Evolutionary conservation across 2,888 invertebrate species (phyloP).

Genomic region (Apocheima hispidaria): DNA sequence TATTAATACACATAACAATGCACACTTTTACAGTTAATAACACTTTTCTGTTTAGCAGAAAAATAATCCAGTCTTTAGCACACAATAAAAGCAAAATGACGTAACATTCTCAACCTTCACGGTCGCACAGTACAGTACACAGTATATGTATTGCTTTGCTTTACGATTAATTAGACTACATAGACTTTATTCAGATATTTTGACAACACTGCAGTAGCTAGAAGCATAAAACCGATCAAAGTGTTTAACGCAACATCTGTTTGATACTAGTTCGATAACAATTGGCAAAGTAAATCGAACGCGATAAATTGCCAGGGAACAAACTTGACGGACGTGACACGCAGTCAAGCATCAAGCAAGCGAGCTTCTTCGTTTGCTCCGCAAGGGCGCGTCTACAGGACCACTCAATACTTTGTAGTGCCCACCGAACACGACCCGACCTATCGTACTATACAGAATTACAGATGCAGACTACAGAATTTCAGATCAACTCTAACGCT

Average conservation of each 20-base stretch:
- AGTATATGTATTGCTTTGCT: conserved; percentile 53
- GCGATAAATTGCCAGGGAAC: conserved; percentile 74
- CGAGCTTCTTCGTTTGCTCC: conserved; percentile 42
- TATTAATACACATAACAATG: conserved; percentile 57
- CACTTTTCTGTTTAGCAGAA: conserved; percentile 66
- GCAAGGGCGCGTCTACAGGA: conserved; percentile 4
- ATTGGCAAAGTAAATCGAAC: conserved; percentile 69
- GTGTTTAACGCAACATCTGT: conserved; percentile 41
- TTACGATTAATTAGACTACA: conserved; percentile 27
- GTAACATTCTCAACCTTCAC: conserved; percentile 86
- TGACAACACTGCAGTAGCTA: conserved; percentile 48
- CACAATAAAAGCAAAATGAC: conserved; percentile 83
- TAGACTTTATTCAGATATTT: conserved; percentile 40
- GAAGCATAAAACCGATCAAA: conserved; percentile 32
- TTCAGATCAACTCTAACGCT: no score
- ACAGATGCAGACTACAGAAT: no score
- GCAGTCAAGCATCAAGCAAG: conserved; percentile 86
- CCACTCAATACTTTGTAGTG: no score
- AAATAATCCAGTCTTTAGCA: conserved; percentile 75
- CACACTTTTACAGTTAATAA: conserved; percentile 59
- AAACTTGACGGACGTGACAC: conserved; percentile 78
- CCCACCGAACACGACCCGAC: no score
- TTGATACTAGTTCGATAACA: conserved; percentile 38
- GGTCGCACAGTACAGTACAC: conserved; percentile 71
- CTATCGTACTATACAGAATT: no score